Base-by-base conservation (phyloP, 2,797 vertebrate genomes). In the Fratercula arctica region DNA sequence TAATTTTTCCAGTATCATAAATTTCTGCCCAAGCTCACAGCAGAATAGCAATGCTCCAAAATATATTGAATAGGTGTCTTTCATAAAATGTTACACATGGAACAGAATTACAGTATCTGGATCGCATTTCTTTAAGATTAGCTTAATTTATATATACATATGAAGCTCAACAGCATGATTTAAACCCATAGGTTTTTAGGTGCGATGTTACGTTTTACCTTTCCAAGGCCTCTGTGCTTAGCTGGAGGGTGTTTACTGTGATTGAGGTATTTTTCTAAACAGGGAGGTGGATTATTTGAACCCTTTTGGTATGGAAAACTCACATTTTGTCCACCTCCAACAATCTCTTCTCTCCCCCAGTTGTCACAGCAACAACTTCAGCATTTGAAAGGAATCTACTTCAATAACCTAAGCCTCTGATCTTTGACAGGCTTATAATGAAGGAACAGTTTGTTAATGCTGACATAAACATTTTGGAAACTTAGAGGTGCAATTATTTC, bases 391-490 rank as follows among this genome's bases (percentile, higher is more conserved):
- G 96, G 98, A 97, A 97, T 98, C 97, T 97, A 54, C 97, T 97
- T 97, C 98, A 98, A 98, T 98, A 98, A 98, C 97, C 97, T 89
- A 90, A 95, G 97, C 95, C 97, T 98, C 98, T 98, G 98, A 98
- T 98, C 98, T 98, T 95, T 67, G 96, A 97, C 98, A 96, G 97
- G 97, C 96, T 96, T 93, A 97, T 97, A 97, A 98, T 97, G 98
- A 98, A 98, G 97, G 97, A 97, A 96, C 97, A 98, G 98, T 98
- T 97, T 98, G 98, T 97, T 97, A 98, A 97, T 90, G 94, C 97
- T 97, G 98, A 98, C 98, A 97, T 95, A 96, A 97, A 98, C 97
- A 97, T 94, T 95, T 95, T 97, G 97, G 95, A 97, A 97, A 96
- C 94, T 94, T 89, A 95, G 97, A 96, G 46, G 87, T 95, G 97